Evolutionary conservation across 2,888 invertebrate species (phyloP).

Genomic region (Nudaria mundana): DNA sequence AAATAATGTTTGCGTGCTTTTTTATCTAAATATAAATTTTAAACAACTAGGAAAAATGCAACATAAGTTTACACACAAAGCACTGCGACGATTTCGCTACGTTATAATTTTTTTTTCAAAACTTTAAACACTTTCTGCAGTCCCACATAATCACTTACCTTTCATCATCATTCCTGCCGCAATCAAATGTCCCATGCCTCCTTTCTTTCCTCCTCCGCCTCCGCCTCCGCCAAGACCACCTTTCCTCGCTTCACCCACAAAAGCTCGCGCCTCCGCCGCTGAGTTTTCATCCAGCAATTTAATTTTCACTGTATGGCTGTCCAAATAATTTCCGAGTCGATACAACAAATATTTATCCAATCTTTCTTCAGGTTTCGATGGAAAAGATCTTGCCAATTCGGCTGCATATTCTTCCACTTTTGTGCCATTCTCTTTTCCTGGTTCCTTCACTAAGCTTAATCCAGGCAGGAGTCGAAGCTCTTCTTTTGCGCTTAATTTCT

Average conservation of each 20-base stretch:
- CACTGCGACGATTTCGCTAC: too few species aligned
- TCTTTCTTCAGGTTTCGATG: conserved; percentile 87
- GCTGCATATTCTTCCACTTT: conserved; percentile 86
- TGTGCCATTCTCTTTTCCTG: conserved; percentile 66
- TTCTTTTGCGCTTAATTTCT: conserved; percentile 65
- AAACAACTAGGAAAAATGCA: too few species aligned
- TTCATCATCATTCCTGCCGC: conserved; percentile 84
- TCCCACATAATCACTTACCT: conserved; percentile 77
- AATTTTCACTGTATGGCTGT: conserved; percentile 87
- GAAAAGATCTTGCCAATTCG: conserved; percentile 87
- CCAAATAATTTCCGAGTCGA: conserved; percentile 86
- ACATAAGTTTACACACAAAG: too few species aligned
- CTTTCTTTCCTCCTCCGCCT: conserved; percentile 71
- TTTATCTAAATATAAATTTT: too few species aligned
- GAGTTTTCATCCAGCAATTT: conserved; percentile 84
- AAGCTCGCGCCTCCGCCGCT: conserved; percentile 79
- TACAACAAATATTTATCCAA: conserved; percentile 88
- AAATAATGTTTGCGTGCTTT: too few species aligned
- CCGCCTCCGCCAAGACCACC: conserved; percentile 74
- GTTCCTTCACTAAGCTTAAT: conserved; percentile 86
- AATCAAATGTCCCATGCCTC: conserved; percentile 76
- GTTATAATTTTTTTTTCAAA: too few species aligned
- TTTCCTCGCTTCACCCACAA: conserved; percentile 77
- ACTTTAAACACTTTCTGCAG: too few species aligned
- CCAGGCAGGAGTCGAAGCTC: conserved; percentile 64